These are phyloP conservation scores for Passer montanus DNA, from an alignment of 2,113 vertebrate species.

Conservation along the genomic window DNA sequence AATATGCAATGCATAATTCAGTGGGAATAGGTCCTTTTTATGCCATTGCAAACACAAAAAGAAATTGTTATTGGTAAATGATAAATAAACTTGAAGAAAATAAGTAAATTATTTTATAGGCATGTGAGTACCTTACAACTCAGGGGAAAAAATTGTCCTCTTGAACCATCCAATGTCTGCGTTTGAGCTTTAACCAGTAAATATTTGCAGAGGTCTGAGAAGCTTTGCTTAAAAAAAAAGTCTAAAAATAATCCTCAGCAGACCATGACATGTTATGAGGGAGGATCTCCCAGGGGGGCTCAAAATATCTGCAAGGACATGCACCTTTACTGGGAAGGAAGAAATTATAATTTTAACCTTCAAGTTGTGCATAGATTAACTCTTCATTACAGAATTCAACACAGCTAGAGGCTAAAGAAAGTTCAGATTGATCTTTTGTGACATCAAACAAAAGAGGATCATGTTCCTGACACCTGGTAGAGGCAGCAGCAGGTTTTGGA, in stretches of 20 bases:
- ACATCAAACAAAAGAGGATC: constrained; percentile 42
- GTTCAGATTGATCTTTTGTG: constrained; percentile 29
- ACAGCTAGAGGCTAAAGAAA: constrained; percentile 24
- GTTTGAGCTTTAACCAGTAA: background rate
- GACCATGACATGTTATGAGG: background rate
- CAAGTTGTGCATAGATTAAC: background rate
- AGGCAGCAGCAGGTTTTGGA: background rate
- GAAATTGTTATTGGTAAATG: background rate
- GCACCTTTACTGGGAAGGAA: constrained; percentile 2
- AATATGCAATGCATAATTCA: background rate
- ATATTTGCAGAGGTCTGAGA: constrained; percentile 3
- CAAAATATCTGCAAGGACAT: background rate
- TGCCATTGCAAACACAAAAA: background rate
- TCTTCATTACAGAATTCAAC: constrained; percentile 23
- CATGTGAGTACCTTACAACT: background rate
- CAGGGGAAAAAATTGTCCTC: background rate
- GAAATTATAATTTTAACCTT: constrained; percentile 18
- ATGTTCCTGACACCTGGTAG: background rate
- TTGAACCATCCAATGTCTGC: background rate
- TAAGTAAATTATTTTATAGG: background rate
- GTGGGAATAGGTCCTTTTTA: background rate
- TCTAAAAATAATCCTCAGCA: background rate
- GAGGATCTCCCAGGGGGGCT: background rate
- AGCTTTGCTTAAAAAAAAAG: background rate
- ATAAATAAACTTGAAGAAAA: constrained; percentile 18